phyloP scores from a whole-genome alignment of 2,888 invertebrate species.

The Apomyelois bistriatella region DNA sequence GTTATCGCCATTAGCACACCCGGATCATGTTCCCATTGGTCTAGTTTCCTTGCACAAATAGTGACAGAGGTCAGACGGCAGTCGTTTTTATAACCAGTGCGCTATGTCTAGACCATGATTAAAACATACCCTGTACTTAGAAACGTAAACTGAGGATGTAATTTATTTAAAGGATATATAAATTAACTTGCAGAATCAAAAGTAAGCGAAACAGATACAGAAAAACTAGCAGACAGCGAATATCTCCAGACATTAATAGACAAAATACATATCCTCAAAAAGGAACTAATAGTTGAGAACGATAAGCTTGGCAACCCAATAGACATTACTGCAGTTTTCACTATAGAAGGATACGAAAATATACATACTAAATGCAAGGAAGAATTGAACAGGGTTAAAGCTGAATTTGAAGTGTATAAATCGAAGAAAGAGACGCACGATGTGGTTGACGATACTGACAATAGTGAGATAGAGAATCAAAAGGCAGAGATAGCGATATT shows the following conservation, averaged over 20 bases:
- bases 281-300: slow-evolving; percentile 80
- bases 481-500: slow-evolving; percentile 82
- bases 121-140: too few species aligned
- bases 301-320: slow-evolving; percentile 80
- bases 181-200: slow-evolving; percentile 33
- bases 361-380: slow-evolving; percentile 81
- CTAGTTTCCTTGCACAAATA: too few species aligned
- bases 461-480: slow-evolving; percentile 64
- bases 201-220: slow-evolving; percentile 68
- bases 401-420: slow-evolving; percentile 85
- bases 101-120: too few species aligned
- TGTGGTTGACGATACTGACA: slow-evolving; percentile 43
- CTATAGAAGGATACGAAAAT: slow-evolving; percentile 58
- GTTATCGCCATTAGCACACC: too few species aligned
- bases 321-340: slow-evolving; percentile 78
- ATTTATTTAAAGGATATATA: neutral
- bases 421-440: slow-evolving; percentile 48
- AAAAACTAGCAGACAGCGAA: slow-evolving; percentile 64
- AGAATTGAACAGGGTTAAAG: slow-evolving; percentile 81
- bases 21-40: too few species aligned
- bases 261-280: slow-evolving; percentile 83
- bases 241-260: slow-evolving; percentile 81
- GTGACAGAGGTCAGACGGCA: too few species aligned
- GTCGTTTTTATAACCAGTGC: too few species aligned
- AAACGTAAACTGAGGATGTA: too few species aligned